phyloP scores from a whole-genome alignment of 2,888 invertebrate species.

The Epirrita christyi region DNA sequence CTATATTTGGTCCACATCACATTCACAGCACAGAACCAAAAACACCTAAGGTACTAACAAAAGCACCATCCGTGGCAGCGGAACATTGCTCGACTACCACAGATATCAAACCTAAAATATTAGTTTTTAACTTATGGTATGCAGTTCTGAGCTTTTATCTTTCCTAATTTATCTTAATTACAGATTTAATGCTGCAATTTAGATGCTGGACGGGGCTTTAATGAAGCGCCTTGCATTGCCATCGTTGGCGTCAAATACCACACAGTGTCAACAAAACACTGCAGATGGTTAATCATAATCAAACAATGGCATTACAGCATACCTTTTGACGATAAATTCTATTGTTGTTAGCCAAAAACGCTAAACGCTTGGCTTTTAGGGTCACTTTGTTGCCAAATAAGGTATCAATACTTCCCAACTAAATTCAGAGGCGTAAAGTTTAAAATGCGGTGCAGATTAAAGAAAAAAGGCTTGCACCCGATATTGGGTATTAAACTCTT shows the following conservation, averaged over 20 bases:
- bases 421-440: neutral
- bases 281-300: constrained; percentile 73
- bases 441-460: too few species aligned
- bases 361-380: constrained; percentile 50
- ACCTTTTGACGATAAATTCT: constrained; percentile 60
- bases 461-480: constrained; percentile 39
- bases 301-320: constrained; percentile 73
- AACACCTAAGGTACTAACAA: constrained; percentile 36
- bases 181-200: constrained; percentile 72
- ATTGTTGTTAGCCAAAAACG: constrained; percentile 66
- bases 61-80: constrained; percentile 40
- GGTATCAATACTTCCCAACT: neutral
- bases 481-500: constrained; percentile 72
- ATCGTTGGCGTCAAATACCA: constrained; percentile 79
- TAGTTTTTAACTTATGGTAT: constrained; percentile 63
- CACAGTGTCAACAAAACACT: constrained; percentile 63
- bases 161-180: constrained; percentile 81
- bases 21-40: constrained; percentile 36
- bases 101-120: constrained; percentile 33
- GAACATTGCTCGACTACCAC: constrained; percentile 25
- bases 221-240: constrained; percentile 75
- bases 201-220: constrained; percentile 67
- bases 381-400: constrained; percentile 52
- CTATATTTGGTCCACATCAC: constrained; percentile 31
- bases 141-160: constrained; percentile 69